A percentile compares a stretch with the other conserved stretches of the same genome.
These are phyloP conservation scores for Cantharis nigra DNA, from an alignment of 2,888 invertebrate genomes.

Conservation along the genomic window DNA sequence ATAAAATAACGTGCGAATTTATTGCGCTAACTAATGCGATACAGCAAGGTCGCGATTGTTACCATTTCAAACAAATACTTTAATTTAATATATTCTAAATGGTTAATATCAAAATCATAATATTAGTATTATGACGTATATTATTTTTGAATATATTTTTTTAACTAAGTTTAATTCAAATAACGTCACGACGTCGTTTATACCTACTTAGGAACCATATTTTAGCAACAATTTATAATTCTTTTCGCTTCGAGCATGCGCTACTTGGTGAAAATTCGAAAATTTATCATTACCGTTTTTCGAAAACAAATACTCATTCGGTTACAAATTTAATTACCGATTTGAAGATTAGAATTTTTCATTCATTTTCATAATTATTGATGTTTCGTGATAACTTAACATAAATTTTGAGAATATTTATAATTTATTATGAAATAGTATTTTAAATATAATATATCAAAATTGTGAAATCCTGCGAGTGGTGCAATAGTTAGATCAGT, in stretches of 20 bases:
- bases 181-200: not conserved
- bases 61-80: not conserved
- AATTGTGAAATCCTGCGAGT: not conserved
- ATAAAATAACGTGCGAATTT: conserved; percentile 6
- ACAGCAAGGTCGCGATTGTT: conserved; percentile 4
- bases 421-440: not conserved
- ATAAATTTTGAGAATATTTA: not conserved
- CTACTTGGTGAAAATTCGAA: not conserved
- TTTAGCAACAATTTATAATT: not conserved
- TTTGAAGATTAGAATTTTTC: not conserved
- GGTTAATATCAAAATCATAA: not conserved
- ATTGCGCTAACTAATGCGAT: conserved; percentile 12
- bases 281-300: not conserved
- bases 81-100: not conserved
- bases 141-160: not conserved
- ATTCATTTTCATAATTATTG: not conserved
- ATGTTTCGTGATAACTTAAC: not conserved
- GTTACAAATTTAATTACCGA: not conserved
- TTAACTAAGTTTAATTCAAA: not conserved
- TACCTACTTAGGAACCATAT: not conserved
- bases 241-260: not conserved
- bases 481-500: not conserved
- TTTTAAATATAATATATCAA: not conserved
- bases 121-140: not conserved
- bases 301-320: not conserved